Base-by-base conservation (phyloP, 2,113 vertebrate species). In the Plestiodon gilberti region DNA sequence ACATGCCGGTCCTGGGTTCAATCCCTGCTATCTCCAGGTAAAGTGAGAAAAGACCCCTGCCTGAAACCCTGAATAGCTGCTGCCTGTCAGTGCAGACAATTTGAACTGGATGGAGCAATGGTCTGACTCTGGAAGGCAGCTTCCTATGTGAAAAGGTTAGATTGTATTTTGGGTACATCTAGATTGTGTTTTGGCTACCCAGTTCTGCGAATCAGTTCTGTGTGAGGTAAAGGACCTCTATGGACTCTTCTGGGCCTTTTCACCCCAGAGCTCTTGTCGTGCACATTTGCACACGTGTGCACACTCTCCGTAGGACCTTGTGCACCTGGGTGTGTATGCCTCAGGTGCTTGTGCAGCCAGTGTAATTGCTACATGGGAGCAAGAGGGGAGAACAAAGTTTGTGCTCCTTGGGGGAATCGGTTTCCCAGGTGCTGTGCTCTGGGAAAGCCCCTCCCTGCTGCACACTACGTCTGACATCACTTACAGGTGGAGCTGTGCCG, bases 401-500 rank as follows among this genome's bases (percentile, higher is more conserved):
- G 43, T 7, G 15, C 43, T 57, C 48, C 87, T 35, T 6, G 1
- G 48, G 73, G 82, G 61, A 75, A 84, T 76, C 48, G 3, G 25
- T 74, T 80, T 84, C 62, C 79, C 62, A 74, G 77, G 61, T 79
- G 70, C 76, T 74, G 43, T 48, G 30, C 23, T 18, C 83, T 84
- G 71, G 69, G 59, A 20, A 82, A 83, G 7, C 69, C 59, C 55
- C 28, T 43, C 73, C 89, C 84, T 73, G 52, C 59, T 57, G 92
- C 79, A 0, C 15, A 0, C 61, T 62, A 91, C 93, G 81, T 82
- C 90, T 88, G 85, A 57, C 71, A 78, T 55, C 81, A 61, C 78
- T 9, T 70, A 76, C 89, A 88, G 88, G 62, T 83, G 78, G 81
- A 91, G 84, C 83, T 71, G 76, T 38, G 59, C 70, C 10, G 25